Conservation (phyloP, 2,113 vertebrate species). For the Centropus unirufus region DNA sequence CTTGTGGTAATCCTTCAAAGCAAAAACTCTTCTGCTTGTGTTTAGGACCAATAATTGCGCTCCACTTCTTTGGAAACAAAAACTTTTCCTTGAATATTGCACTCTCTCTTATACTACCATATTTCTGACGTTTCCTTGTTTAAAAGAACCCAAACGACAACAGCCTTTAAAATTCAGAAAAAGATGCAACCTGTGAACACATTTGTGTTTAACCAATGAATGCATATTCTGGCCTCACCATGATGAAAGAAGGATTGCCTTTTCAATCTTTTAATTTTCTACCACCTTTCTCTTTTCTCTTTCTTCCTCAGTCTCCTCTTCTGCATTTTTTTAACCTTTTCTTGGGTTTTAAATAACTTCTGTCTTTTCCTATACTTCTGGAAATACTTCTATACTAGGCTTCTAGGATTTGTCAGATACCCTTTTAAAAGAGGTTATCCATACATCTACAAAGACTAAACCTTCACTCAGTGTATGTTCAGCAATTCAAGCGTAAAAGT, state of each 20-base stretch:
- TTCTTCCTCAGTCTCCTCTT: neutral
- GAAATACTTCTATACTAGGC: neutral
- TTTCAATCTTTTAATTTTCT: neutral
- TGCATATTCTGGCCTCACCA: neutral
- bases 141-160: neutral
- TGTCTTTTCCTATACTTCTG: neutral
- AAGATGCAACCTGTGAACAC: neutral
- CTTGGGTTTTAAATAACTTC: neutral
- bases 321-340: neutral
- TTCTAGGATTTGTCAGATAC: neutral
- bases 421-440: neutral
- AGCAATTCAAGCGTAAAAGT: neutral
- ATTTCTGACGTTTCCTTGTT: neutral
- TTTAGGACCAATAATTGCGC: neutral
- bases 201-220: neutral
- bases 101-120: neutral
- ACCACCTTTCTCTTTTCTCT: neutral
- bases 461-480: neutral
- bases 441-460: neutral
- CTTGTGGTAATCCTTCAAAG: neutral
- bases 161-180: neutral
- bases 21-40: neutral
- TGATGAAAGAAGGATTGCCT: neutral
- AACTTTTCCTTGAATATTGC: neutral
- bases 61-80: neutral